Evolutionary conservation across 2,888 invertebrate genomes (phyloP).

Genomic region (Microplitis manilae): DNA sequence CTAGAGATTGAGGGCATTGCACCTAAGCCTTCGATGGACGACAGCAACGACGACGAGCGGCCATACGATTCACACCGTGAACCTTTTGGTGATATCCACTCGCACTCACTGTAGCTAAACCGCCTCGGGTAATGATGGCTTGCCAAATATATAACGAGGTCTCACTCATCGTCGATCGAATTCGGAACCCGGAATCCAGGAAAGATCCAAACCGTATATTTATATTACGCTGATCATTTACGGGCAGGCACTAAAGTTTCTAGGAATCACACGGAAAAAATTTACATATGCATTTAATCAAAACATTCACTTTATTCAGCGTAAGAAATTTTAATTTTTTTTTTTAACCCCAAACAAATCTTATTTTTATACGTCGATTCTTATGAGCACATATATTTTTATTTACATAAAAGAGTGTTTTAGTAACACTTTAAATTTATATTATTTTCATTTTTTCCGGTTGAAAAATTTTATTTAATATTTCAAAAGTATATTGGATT

Average conservation of each 20-base stretch:
- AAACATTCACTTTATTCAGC: neutral
- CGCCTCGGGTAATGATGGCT: slow-evolving; percentile 29
- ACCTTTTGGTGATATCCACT: slow-evolving; percentile 10
- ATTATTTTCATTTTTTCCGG: neutral
- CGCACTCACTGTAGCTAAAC: slow-evolving; percentile 41
- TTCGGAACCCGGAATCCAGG: neutral
- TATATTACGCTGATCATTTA: neutral
- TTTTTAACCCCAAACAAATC: neutral
- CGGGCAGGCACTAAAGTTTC: neutral
- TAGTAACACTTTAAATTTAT: neutral
- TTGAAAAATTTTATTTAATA: neutral
- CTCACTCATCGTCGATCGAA: slow-evolving; percentile 21
- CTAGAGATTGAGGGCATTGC: slow-evolving; percentile 70
- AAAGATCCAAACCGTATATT: neutral
- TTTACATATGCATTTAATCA: neutral
- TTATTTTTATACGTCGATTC: neutral
- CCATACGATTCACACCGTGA: slow-evolving; percentile 37
- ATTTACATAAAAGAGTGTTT: neutral
- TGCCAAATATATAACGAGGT: neutral
- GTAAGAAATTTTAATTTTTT: neutral
- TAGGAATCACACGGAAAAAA: neutral
- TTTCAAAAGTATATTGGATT: neutral
- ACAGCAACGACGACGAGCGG: slow-evolving; percentile 20
- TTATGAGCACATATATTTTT: neutral
- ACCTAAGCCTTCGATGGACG: slow-evolving; percentile 63